Percentiles rank a stretch among this genome's conserved stretches.
Conservation (phyloP, 2,888 invertebrate genomes). For the Polyommatus icarus region DNA sequence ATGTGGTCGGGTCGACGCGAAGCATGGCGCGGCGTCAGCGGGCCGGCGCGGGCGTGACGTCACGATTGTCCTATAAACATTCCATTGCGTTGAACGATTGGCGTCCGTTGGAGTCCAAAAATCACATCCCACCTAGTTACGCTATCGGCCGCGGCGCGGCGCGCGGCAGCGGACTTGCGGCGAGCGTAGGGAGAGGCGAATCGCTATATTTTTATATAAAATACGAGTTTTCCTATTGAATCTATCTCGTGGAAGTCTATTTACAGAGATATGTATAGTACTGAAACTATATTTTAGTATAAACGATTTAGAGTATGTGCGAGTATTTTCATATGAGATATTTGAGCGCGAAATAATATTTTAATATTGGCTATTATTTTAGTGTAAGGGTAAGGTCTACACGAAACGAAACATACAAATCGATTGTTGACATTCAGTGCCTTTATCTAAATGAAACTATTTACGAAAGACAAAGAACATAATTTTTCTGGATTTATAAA, state of each 20-base stretch:
- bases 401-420: constrained; percentile 65
- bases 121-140: constrained; percentile 71
- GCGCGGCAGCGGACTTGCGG: constrained; percentile 42
- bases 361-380: constrained; percentile 77
- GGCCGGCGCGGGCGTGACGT: constrained; percentile 27
- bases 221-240: constrained; percentile 60
- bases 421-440: constrained; percentile 75
- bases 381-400: constrained; percentile 70
- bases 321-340: constrained; percentile 76
- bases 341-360: constrained; percentile 74
- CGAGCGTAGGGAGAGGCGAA: constrained; percentile 45
- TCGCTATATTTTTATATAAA: constrained; percentile 73
- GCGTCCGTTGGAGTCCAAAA: constrained; percentile 65
- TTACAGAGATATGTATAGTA: constrained; percentile 74
- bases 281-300: constrained; percentile 71
- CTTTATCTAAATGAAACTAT: constrained; percentile 69
- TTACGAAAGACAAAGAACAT: constrained; percentile 58
- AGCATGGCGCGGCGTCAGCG: background rate
- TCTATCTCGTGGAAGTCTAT: constrained; percentile 63
- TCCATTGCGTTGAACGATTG: constrained; percentile 65
- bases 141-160: constrained; percentile 52
- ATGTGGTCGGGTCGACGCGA: background rate
- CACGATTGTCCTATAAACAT: constrained; percentile 55
- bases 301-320: constrained; percentile 70
- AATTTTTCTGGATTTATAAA: constrained; percentile 40